phyloP scores from a whole-genome alignment of 2,797 vertebrate genomes.

The Lemur catta region DNA sequence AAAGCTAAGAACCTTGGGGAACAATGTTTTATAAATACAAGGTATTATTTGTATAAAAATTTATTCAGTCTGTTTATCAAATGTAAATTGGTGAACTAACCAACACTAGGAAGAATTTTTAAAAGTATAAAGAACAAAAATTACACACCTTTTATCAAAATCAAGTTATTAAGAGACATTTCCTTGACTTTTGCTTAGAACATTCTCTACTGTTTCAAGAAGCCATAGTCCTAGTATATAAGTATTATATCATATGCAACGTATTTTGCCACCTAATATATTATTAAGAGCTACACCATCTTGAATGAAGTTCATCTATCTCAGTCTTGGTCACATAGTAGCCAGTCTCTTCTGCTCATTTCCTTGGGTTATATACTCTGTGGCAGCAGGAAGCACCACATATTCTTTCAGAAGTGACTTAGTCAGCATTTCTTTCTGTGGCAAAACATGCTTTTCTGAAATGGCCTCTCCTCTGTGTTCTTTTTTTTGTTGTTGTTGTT shows the following conservation, averaged over 20 bases:
- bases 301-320: background rate
- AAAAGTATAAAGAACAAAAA: background rate
- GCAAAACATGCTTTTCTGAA: background rate
- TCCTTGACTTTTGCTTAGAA: background rate
- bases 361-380: background rate
- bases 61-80: background rate
- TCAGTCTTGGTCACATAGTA: background rate
- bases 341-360: background rate
- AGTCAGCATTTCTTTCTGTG: background rate
- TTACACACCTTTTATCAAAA: constrained; percentile 4
- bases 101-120: background rate
- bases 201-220: background rate
- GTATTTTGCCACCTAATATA: background rate
- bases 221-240: background rate
- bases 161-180: background rate
- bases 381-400: background rate
- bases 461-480: background rate
- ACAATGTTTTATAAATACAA: background rate
- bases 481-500: background rate
- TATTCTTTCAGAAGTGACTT: background rate
- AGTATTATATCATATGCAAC: background rate
- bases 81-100: background rate
- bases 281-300: background rate
- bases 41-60: background rate
- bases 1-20: background rate